A percentile compares a stretch with the other conserved stretches of the same genome.
phyloP scores from a whole-genome alignment of 1,140 invertebrate species.

The Drosophila orosa region DNA sequence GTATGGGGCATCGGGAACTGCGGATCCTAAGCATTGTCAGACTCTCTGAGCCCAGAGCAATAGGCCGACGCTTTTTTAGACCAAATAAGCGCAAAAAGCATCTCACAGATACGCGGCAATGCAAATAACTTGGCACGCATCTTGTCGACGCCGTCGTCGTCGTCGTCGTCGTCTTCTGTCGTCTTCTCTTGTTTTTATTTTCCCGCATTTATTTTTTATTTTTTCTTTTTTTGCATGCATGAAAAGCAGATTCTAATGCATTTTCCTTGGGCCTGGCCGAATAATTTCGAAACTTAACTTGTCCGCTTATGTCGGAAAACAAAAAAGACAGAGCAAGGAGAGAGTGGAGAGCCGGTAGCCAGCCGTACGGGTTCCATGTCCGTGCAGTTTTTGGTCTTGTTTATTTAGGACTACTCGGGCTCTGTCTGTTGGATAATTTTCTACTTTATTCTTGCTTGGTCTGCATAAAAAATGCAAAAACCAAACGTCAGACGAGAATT shows the following conservation, averaged over 20 bases:
- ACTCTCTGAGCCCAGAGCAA: constrained; percentile 54
- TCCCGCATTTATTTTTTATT: constrained; percentile 16
- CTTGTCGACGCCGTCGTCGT: constrained; percentile 46
- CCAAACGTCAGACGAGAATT: constrained; percentile 52
- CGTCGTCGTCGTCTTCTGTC: constrained; percentile 9
- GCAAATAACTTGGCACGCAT: constrained; percentile 81
- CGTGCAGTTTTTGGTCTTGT: constrained; percentile 77
- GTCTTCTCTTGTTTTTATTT: constrained; percentile 42
- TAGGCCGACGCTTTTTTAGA: constrained; percentile 71
- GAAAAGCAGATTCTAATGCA: constrained; percentile 78
- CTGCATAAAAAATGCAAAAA: constrained; percentile 75
- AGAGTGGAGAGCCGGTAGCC: background rate
- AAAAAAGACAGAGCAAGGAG: background rate
- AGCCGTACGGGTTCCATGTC: constrained; percentile 35
- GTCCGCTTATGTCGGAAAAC: constrained; percentile 44
- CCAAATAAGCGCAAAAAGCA: constrained; percentile 79
- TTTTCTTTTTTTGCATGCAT: constrained; percentile 61
- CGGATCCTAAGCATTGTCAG: constrained; percentile 77
- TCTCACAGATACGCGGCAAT: constrained; percentile 70
- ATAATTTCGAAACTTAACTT: constrained; percentile 68
- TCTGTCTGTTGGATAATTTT: constrained; percentile 64
- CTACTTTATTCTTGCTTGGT: constrained; percentile 52
- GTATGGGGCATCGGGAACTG: constrained; percentile 6
- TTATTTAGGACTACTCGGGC: constrained; percentile 70
- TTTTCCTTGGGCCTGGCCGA: constrained; percentile 61